Evolutionary conservation across 2,888 invertebrate genomes (phyloP).

Genomic region (Drosophila multiciliata): DNA sequence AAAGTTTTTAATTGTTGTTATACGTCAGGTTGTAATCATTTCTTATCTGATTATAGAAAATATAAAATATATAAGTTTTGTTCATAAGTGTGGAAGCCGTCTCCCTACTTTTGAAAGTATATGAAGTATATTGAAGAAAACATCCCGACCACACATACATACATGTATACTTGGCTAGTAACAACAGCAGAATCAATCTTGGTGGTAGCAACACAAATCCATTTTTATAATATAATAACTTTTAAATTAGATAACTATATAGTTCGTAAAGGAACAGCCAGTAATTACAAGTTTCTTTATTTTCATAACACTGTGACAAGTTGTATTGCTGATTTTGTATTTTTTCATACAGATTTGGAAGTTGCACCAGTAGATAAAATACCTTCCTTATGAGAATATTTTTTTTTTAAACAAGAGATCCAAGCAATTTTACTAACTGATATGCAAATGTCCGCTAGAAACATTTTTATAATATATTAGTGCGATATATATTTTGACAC

Average conservation of each 20-base stretch:
- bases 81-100: background rate
- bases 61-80: background rate
- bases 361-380: background rate
- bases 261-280: background rate
- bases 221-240: background rate
- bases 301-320: background rate
- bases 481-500: background rate
- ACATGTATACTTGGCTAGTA: background rate
- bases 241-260: background rate
- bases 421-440: background rate
- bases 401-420: background rate
- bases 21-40: background rate
- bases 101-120: background rate
- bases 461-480: background rate
- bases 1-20: background rate
- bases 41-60: background rate
- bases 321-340: background rate
- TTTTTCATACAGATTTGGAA: background rate
- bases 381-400: background rate
- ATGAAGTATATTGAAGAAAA: background rate
- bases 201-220: background rate
- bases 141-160: background rate
- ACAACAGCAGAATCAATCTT: background rate
- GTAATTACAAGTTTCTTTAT: background rate
- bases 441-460: background rate